Base-by-base conservation (phyloP, 2,797 vertebrate species). In the Amazona ochrocephala region DNA sequence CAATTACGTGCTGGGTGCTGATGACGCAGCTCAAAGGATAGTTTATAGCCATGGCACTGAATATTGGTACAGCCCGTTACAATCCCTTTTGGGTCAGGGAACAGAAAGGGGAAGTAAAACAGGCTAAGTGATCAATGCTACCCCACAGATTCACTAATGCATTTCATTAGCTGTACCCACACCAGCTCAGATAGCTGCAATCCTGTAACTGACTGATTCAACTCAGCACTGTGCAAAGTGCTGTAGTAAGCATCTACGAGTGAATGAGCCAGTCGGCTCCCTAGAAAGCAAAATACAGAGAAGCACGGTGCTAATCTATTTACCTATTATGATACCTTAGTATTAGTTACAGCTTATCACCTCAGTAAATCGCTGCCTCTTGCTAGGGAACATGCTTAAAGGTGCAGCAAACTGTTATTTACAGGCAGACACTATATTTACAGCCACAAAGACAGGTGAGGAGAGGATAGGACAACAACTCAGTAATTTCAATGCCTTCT, bases 301-400 rank as follows among this genome's bases (percentile, higher is more conserved):
- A 86, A 89, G 89, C 91, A 37, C 5, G 3, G 73, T 9, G 90
- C 90, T 97, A 97, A 97, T 97, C 97, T 97, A 96, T 97, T 97
- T 97, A 97, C 96, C 97, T 73, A 98, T 99, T 98, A 98, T 98
- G 98, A 98, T 98, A 99, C 98, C 98, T 98, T 98, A 96, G 98
- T 98, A 99, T 99, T 99, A 99, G 98, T 94, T 97, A 97, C 98
- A 98, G 98, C 98, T 99, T 98, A 98, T 98, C 98, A 98, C 98
- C 97, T 97, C 97, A 97, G 98, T 98, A 98, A 99, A 99, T 99
- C 98, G 98, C 98, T 95, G 98, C 98, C 98, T 98, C 98, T 98
- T 97, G 98, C 96, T 97, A 98, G 96, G 96, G 95, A 93, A 93
- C 64, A 37, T 80, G 96, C 96, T 98, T 97, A 97, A 97, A 97